phyloP scores from a whole-genome alignment of 2,113 vertebrate genomes.

The Trematocara zebra region DNA sequence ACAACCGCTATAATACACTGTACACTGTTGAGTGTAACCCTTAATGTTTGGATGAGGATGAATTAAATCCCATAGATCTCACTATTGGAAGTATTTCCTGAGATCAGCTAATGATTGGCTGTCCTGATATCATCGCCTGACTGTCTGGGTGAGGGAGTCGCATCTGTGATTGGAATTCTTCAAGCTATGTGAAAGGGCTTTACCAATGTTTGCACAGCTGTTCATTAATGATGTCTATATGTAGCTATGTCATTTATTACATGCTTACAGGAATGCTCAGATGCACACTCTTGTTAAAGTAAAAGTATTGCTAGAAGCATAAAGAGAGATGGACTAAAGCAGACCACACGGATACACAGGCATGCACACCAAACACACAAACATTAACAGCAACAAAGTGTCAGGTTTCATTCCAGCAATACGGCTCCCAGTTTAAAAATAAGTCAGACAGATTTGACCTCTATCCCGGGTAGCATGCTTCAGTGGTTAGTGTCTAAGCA shows the following conservation, averaged over 20 bases:
- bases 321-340: not conserved
- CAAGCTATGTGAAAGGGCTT: not conserved
- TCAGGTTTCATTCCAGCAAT: conserved; percentile 61
- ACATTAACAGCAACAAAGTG: conserved; percentile 37
- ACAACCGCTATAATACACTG: not conserved
- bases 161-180: not conserved
- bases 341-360: not conserved
- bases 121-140: not conserved
- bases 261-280: not conserved
- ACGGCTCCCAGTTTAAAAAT: conserved; percentile 58
- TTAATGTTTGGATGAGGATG: not conserved
- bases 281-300: not conserved
- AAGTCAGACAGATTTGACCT: conserved; percentile 39
- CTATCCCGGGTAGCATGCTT: conserved; percentile 37
- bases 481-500: conserved; percentile 30
- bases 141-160: not conserved
- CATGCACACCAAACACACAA: not conserved
- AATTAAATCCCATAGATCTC: not conserved
- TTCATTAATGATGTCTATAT: not conserved
- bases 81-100: not conserved
- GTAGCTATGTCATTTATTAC: not conserved
- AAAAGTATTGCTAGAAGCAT: not conserved
- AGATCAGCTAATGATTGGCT: not conserved
- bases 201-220: conserved; percentile 6
- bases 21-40: not conserved